Base-by-base conservation (phyloP, 2,113 vertebrate species). In the Vicugna pacos region DNA sequence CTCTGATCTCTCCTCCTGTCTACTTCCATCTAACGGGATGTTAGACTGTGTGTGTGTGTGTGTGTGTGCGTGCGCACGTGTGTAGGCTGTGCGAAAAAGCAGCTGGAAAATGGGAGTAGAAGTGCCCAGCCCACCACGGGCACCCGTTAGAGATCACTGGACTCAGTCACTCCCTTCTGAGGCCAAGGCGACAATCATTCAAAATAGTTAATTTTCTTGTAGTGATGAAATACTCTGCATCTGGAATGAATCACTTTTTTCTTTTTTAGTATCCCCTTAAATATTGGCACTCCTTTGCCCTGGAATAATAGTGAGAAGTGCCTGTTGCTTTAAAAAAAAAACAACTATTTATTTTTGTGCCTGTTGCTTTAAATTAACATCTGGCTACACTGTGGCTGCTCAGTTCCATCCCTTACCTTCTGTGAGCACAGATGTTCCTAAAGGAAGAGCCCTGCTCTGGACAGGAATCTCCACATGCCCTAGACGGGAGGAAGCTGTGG, bases 191-290 rank as follows among this genome's bases (percentile, higher is more conserved):
- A 54, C 35, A 60, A 10, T 65, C 19, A 81, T 72, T 96, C 58
- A 94, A 62, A 81, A 82, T 13, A 32, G 48, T 56, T 64, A 6
- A n/a, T 75, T 93, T 85, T 91, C 70, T 75, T 79, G 2, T 52
- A 73, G 62, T 58, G 54, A 65, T 48, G 38, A 94, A 93, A 67
- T 54, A 77, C 3, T 77, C 54, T 35, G 62, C 62, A 30, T 42
- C 32, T 92, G 65, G 72, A 83, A 91, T 76, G 26, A 87, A 64
- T 79, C 20, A 24, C 6, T 4, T 1, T 17, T 16, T 16, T 58
- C 30, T 64, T 52, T 70, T 70, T 46, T 32, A 64, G 67, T 60
- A 8, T 84, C 13, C n/a, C 42, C 77, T 93, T 64, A 82, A 67
- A 42, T 77, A 42, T 35, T 38, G 32, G 30, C 48, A 38, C 76